Evolutionary conservation across 2,888 invertebrate genomes (phyloP).

Genomic region (Criorhina ranunculi): DNA sequence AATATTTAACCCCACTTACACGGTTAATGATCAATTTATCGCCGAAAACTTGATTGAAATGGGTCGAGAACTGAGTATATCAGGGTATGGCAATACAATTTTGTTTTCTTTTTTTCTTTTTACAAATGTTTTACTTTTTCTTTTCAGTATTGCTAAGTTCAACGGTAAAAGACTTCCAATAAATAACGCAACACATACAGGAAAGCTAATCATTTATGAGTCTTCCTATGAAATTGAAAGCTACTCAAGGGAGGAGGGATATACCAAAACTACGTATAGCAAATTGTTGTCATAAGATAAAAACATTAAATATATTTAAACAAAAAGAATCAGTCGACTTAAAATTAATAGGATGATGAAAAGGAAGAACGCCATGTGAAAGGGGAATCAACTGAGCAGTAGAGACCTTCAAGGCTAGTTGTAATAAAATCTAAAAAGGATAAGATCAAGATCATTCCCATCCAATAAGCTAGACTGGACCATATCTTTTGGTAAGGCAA

Average conservation of each 20-base stretch:
- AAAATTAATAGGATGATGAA: no score
- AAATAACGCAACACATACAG: slow-evolving; percentile 13
- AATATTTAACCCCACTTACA: background rate
- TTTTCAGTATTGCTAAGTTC: slow-evolving; percentile 13
- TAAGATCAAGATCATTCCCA: no score
- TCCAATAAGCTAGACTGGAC: no score
- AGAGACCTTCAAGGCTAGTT: no score
- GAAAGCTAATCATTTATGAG: slow-evolving; percentile 13
- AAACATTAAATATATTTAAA: no score
- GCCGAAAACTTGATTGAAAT: slow-evolving; percentile 30
- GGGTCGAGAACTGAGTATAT: slow-evolving; percentile 12
- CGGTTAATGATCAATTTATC: background rate
- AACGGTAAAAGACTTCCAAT: background rate
- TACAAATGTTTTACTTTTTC: background rate
- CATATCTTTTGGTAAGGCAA: no score
- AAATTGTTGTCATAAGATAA: background rate
- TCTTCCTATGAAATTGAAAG: slow-evolving; percentile 2
- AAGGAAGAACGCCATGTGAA: background rate
- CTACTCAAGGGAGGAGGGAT: background rate
- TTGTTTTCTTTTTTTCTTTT: background rate
- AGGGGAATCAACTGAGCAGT: no score
- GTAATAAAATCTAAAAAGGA: no score
- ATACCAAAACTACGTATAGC: background rate
- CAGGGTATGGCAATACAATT: background rate
- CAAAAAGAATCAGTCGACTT: no score